Conservation (phyloP, 92 coral and sea anemone genomes). For the Bergia puertoricense region DNA sequence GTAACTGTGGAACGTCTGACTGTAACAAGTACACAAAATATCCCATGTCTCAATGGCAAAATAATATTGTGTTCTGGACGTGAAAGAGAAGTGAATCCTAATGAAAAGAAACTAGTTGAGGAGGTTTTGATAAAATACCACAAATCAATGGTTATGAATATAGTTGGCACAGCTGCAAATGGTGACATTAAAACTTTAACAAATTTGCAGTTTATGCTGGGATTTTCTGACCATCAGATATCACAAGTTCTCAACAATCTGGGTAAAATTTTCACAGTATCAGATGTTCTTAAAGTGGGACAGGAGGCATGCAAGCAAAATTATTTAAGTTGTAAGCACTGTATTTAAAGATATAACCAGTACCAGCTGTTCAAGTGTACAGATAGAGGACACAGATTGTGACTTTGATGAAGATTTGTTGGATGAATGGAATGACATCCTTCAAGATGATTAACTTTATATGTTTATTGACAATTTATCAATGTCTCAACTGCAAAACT, state of each 20-base stretch:
- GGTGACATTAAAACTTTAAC: constrained; percentile 64
- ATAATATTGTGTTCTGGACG: too few species aligned
- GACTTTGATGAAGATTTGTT: constrained; percentile 63
- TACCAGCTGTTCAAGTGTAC: not conserved
- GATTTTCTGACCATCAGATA: constrained; percentile 67
- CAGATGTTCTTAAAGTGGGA: constrained; percentile 68
- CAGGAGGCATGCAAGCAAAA: constrained; percentile 58
- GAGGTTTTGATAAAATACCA: constrained; percentile 45
- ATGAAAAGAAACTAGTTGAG: constrained; percentile 35
- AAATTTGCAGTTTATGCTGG: constrained; percentile 54
- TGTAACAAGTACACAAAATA: too few species aligned
- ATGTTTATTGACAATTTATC: constrained; percentile 54
- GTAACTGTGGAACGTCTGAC: too few species aligned
- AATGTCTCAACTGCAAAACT: constrained; percentile 39
- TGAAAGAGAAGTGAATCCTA: too few species aligned
- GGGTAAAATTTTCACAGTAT: constrained; percentile 37
- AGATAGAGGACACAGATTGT: not conserved
- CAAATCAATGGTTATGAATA: constrained; percentile 47
- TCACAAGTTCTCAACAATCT: constrained; percentile 56
- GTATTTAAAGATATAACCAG: constrained; percentile 43
- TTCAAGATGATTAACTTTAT: constrained; percentile 71
- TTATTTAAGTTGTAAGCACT: constrained; percentile 25
- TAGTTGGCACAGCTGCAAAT: constrained; percentile 53
- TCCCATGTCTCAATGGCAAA: too few species aligned
- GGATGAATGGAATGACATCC: constrained; percentile 69